A percentile compares a stretch with the other conserved stretches of the same genome.
Conservation (phyloP, 2,797 vertebrate species). For the Hipposideros larvatus region DNA sequence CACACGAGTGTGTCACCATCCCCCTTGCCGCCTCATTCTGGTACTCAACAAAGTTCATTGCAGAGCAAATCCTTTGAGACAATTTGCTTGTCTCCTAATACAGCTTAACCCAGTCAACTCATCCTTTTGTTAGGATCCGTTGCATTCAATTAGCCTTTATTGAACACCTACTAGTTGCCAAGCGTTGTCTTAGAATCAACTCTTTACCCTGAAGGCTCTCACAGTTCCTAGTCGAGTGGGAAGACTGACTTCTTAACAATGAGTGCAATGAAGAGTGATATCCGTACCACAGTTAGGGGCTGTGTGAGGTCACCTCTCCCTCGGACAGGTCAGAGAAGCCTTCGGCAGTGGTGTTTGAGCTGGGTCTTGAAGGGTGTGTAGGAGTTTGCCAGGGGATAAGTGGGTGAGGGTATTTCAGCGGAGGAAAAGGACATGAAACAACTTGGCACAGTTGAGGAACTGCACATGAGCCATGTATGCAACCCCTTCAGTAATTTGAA, state of each 20-base stretch:
- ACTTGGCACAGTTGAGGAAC: not conserved
- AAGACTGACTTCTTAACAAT: not conserved
- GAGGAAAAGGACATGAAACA: not conserved
- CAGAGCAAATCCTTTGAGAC: not conserved
- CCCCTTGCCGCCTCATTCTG: not conserved
- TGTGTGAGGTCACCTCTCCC: no score
- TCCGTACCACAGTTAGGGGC: no score
- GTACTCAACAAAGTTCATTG: not conserved
- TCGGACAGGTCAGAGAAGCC: not conserved
- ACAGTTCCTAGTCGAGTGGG: not conserved
- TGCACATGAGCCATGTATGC: not conserved
- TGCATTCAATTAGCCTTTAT: not conserved
- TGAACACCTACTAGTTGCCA: not conserved
- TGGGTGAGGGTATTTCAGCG: not conserved
- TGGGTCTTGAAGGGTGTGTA: not conserved
- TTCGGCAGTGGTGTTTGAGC: not conserved
- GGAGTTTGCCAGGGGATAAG: not conserved
- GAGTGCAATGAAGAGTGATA: not conserved
- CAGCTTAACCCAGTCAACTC: not conserved
- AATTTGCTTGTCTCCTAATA: not conserved
- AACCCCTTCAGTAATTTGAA: not conserved
- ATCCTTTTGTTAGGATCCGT: not conserved
- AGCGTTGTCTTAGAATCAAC: not conserved
- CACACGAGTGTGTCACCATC: fast-evolving
- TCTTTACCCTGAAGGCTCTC: not conserved